Base-by-base conservation (phyloP, 2,888 invertebrate species). In the Cephus spinipes region DNA sequence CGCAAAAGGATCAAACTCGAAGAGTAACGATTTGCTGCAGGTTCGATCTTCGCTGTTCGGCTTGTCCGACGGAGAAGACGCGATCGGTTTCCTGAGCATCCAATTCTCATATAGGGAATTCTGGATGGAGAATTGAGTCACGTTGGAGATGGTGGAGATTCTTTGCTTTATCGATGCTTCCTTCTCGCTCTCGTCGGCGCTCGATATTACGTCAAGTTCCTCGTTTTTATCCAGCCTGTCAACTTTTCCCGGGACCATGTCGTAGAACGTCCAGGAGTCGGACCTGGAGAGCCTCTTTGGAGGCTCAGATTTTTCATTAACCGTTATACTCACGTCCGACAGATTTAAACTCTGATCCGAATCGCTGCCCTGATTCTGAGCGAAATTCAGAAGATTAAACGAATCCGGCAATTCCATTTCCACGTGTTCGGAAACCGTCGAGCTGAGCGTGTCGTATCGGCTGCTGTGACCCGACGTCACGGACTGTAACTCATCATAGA, bases 181-280 rank as follows among this genome's bases (percentile, higher is more conserved):
- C 34, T 74, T 75, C 69, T 76, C 85, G 33, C 78, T 83, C 33
- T 87, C 83, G 55, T 88, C 89, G 40, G 89, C 88, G 68, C 85
- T 86, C 11, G 88, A 89, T 80, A 90, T 88, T 69, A 83, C 88
- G 78, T 90, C 89, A 12, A 89, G 80, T 69, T 90, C 90, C 77
- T 79, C 84, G 81, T 78, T 86, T 84, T 75, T 82, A 73, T 80
- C 81, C 80, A 11, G 77, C 82, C 40, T 77, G 81, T 83, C 82
- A 74, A 34, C 73, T 77, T 79, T 83, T n/a, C 76, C 83, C 6
- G 86, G 82, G 4, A 85, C 90, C 73, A 82, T 87, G 81, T 93
- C 93, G 83, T 93, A 93, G 84, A 92, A 93, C 23, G 92, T 92
- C 93, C 93, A 94, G 0, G 93, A 93, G 77, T 92, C 92, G 9